Evolutionary conservation across 2,797 vertebrate genomes (phyloP).

Genomic region (Sebastiscus tertius): DNA sequence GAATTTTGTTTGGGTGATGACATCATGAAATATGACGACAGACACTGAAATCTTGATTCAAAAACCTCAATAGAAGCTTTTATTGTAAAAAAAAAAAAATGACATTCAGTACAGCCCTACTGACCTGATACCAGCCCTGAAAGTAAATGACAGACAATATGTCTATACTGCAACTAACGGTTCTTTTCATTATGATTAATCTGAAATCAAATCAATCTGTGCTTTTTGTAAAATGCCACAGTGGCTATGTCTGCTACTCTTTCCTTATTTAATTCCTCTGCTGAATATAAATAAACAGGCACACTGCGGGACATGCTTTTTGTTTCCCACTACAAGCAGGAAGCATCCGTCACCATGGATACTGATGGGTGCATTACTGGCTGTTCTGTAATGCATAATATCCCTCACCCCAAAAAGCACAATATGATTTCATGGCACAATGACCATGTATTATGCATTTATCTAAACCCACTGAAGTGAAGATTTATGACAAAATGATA

Average conservation of each 20-base stretch:
- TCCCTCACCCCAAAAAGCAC: background rate
- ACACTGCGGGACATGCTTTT: background rate
- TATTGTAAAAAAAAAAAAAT: too few species aligned
- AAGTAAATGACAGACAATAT: background rate
- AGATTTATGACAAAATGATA: background rate
- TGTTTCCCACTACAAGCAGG: background rate
- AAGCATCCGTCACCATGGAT: conserved; percentile 23
- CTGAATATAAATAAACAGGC: conserved; percentile 3
- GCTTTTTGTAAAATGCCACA: background rate
- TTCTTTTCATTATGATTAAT: background rate
- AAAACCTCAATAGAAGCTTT: too few species aligned
- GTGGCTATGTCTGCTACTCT: background rate
- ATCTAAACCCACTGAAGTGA: background rate
- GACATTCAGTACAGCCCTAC: background rate
- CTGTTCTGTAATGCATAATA: background rate
- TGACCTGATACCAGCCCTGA: background rate
- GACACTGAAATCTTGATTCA: too few species aligned
- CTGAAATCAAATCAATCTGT: background rate
- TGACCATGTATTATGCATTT: background rate
- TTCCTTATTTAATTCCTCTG: background rate
- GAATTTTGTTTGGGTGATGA: too few species aligned
- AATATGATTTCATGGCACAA: background rate
- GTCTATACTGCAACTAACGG: fast-evolving
- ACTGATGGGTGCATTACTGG: conserved; percentile 4
- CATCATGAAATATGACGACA: too few species aligned